Evolutionary conservation across 1,140 invertebrate species (phyloP).

Genomic region (Drosophila funebris): DNA sequence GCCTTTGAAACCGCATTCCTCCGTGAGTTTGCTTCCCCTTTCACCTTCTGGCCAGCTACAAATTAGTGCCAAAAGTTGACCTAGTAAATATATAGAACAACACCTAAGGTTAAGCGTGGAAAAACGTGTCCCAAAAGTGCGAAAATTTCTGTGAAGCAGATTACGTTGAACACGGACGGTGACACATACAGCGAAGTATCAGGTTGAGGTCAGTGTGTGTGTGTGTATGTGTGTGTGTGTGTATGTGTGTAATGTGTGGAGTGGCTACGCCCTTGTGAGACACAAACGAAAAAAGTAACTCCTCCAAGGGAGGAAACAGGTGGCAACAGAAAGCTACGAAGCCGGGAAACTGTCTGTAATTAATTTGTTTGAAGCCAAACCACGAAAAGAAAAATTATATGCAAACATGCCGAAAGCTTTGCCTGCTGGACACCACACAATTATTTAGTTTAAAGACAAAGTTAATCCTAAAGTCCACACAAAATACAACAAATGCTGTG

Average conservation of each 20-base stretch:
- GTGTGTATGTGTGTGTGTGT: neutral
- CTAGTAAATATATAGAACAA: slow-evolving; percentile 12
- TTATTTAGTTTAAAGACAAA: neutral
- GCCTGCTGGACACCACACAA: neutral
- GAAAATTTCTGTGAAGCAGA: slow-evolving; percentile 23
- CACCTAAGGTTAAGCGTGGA: slow-evolving; percentile 3
- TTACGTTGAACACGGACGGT: too few species aligned
- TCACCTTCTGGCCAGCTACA: slow-evolving; percentile 12
- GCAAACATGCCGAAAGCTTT: neutral
- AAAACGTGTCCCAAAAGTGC: slow-evolving; percentile 37
- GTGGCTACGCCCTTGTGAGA: slow-evolving; percentile 40
- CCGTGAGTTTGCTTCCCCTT: neutral
- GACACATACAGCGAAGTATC: slow-evolving; percentile 16
- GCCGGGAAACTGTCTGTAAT: slow-evolving; percentile 26
- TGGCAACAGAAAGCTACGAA: neutral
- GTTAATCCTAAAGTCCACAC: neutral
- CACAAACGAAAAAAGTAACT: slow-evolving; percentile 21
- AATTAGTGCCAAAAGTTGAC: slow-evolving; percentile 41
- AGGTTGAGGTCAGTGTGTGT: slow-evolving; percentile 32
- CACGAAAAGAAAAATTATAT: slow-evolving; percentile 20
- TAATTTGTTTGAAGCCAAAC: slow-evolving; percentile 36
- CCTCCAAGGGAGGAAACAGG: neutral
- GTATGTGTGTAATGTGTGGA: neutral
- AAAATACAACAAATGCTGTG: neutral
- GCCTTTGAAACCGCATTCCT: slow-evolving; percentile 47